Evolutionary conservation across 92 coral and sea anemone species (phyloP).

Genomic region (Blastomussa wellsi): DNA sequence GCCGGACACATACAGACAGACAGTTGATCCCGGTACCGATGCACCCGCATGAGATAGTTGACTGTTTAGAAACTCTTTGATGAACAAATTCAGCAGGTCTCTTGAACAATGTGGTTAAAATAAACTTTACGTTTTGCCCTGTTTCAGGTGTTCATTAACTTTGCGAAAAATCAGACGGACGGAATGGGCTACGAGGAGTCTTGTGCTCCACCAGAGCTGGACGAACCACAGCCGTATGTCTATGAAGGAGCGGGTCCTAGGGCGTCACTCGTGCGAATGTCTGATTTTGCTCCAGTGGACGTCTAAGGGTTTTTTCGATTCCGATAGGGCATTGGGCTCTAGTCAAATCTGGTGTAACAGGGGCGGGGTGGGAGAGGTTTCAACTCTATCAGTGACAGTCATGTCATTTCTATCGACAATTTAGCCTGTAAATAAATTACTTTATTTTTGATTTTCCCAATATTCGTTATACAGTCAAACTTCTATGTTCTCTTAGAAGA

Average conservation of each 20-base stretch:
- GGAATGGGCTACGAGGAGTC: constrained; percentile 51
- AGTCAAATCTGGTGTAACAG: neutral
- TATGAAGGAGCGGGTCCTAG: neutral
- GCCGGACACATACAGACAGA: too few species aligned
- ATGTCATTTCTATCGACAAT: neutral
- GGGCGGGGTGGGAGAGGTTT: neutral
- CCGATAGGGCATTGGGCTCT: neutral
- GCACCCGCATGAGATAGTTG: too few species aligned
- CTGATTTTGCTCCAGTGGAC: constrained; percentile 18
- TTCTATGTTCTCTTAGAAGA: neutral
- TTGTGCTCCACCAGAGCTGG: neutral
- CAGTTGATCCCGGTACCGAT: too few species aligned
- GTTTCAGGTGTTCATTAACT: constrained; percentile 81
- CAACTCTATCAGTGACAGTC: neutral
- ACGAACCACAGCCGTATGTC: neutral
- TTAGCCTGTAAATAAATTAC: neutral
- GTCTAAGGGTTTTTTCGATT: neutral
- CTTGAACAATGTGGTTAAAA: neutral
- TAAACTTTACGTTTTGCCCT: too few species aligned
- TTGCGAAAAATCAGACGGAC: constrained; percentile 88
- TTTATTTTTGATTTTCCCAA: neutral
- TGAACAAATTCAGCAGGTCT: too few species aligned
- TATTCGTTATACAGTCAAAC: neutral
- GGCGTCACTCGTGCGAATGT: constrained; percentile 2
- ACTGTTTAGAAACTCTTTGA: too few species aligned